Percentiles rank a stretch among this genome's conserved stretches.
Conservation (phyloP, 2,888 invertebrate genomes). For the Sthenelais limicola region DNA sequence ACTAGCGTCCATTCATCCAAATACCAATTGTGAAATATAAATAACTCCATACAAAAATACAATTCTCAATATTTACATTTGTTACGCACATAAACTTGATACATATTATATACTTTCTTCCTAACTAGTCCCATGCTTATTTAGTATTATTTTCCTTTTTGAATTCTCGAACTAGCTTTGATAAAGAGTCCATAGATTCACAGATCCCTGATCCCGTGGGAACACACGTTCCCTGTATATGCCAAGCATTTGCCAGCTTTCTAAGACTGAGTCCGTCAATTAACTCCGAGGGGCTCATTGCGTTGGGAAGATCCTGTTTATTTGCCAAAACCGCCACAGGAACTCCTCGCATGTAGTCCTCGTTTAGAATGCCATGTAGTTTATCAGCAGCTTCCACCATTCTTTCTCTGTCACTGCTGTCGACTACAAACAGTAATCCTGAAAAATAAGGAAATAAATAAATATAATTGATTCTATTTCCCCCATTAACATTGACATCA, state of each 20-base stretch:
- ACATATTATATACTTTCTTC: too few species aligned
- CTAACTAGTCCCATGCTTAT: too few species aligned
- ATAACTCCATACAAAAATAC: too few species aligned
- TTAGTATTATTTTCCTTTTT: too few species aligned
- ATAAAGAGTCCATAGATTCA: constrained; percentile 67
- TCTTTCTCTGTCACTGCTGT: constrained; percentile 66
- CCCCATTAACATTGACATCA: too few species aligned
- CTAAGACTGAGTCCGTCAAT: constrained; percentile 60
- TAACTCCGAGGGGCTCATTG: constrained; percentile 60
- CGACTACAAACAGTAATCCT: constrained; percentile 69
- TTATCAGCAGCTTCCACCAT: constrained; percentile 66
- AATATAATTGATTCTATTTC: too few species aligned
- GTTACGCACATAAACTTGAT: too few species aligned
- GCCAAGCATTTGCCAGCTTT: constrained; percentile 60
- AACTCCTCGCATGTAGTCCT: constrained; percentile 66
- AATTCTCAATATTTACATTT: too few species aligned
- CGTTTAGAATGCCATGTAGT: constrained; percentile 59
- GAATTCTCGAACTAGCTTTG: constrained; percentile 67
- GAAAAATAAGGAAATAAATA: constrained; percentile 23
- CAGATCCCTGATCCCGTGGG: constrained; percentile 68
- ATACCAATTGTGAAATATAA: too few species aligned
- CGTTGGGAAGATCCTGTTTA: constrained; percentile 70
- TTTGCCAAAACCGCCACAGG: constrained; percentile 70
- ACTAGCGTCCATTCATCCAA: too few species aligned
- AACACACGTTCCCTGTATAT: constrained; percentile 69